A percentile compares a stretch with the other conserved stretches of the same genome.
Conservation (phyloP, 2,888 invertebrate genomes). For the Acanthopleura granulata region DNA sequence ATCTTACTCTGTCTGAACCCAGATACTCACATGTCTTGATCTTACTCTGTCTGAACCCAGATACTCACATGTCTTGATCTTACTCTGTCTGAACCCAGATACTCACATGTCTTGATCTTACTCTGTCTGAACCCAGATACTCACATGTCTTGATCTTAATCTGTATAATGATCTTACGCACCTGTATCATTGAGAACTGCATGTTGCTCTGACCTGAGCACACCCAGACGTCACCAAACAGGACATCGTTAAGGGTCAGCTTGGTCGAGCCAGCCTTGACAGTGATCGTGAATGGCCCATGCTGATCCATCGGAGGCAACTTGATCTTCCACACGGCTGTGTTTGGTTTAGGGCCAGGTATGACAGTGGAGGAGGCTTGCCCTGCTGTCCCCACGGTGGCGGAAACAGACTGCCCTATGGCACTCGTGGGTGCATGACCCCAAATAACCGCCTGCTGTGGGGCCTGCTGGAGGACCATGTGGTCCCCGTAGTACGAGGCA, state of each 20-base stretch:
- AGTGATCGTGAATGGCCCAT: slow-evolving; percentile 41
- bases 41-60: too few species aligned
- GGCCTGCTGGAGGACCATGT: slow-evolving; percentile 56
- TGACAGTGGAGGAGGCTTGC: not conserved
- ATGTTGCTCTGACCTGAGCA: slow-evolving; percentile 67
- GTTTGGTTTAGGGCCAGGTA: not conserved
- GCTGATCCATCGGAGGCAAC: slow-evolving; percentile 35
- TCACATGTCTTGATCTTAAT: too few species aligned
- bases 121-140: not conserved
- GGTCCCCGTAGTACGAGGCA: slow-evolving; percentile 42
- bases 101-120: not conserved
- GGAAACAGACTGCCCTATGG: not conserved
- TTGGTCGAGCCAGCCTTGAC: slow-evolving; percentile 32
- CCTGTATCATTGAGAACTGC: slow-evolving; percentile 48
- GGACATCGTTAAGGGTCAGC: slow-evolving; percentile 46
- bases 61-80: too few species aligned
- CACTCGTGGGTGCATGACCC: slow-evolving; percentile 36
- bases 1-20: too few species aligned
- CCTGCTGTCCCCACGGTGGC: not conserved
- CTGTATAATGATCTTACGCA: too few species aligned
- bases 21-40: too few species aligned
- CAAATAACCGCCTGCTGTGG: slow-evolving; percentile 48
- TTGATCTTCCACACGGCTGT: slow-evolving; percentile 28
- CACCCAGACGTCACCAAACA: slow-evolving; percentile 67
- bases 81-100: too few species aligned